Conservation (phyloP, 2,888 invertebrate genomes). For the Mesoligia furuncula region DNA sequence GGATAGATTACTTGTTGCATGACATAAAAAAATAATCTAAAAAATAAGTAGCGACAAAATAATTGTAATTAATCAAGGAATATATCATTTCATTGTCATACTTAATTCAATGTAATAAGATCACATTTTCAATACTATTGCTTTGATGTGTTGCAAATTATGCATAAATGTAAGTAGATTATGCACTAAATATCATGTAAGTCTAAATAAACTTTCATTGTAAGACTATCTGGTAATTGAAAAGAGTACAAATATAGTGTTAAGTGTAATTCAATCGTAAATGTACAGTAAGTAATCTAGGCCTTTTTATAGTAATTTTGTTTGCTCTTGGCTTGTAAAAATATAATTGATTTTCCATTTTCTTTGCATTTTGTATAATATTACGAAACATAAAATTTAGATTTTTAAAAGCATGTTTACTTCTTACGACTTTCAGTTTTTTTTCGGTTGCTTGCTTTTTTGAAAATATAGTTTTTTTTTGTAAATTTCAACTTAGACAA, state of each 20-base stretch:
- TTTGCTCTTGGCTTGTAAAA: neutral
- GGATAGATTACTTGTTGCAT: too few species aligned
- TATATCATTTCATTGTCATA: neutral
- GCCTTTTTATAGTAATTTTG: constrained; percentile 6
- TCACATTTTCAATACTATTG: neutral
- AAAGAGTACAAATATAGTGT: constrained; percentile 70
- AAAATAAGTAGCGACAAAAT: neutral
- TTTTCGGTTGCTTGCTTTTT: neutral
- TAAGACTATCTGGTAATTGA: constrained; percentile 51
- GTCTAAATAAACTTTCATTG: constrained; percentile 25
- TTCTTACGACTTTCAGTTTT: too few species aligned
- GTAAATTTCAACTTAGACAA: neutral
- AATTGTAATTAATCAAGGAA: neutral
- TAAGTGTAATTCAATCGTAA: constrained; percentile 45
- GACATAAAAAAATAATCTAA: neutral
- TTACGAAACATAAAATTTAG: neutral
- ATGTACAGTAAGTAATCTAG: constrained; percentile 18
- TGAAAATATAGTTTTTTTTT: neutral
- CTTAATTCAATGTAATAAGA: neutral
- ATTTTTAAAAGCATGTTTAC: neutral
- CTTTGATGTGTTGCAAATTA: constrained; percentile 9
- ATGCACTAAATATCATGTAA: constrained; percentile 23
- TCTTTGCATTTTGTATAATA: constrained; percentile 8
- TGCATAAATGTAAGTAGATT: constrained; percentile 6
- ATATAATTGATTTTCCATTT: neutral